These are phyloP conservation scores for Dicrurus megarhynchus DNA, from an alignment of 2,113 vertebrate genomes.

Conservation along the genomic window DNA sequence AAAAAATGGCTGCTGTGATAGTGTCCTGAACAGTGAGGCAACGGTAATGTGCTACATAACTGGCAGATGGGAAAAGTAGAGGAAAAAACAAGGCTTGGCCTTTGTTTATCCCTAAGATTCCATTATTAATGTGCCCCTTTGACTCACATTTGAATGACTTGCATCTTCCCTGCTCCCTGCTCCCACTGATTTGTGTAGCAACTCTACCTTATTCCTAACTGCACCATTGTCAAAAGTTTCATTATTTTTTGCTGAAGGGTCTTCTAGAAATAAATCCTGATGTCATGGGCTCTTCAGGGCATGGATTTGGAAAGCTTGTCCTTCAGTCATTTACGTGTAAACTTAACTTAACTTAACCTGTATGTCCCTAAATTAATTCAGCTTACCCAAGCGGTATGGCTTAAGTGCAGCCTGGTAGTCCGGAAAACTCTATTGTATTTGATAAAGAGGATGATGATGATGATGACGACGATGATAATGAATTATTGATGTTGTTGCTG, in stretches of 20 bases:
- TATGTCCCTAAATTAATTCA: neutral
- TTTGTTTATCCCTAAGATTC: neutral
- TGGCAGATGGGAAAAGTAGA: neutral
- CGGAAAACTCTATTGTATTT: neutral
- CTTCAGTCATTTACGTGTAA: neutral
- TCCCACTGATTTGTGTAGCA: neutral
- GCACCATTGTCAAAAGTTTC: neutral
- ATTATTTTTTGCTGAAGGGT: neutral
- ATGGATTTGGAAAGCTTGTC: neutral
- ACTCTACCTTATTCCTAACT: neutral
- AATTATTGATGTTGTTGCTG: fast-evolving
- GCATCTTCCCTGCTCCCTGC: neutral
- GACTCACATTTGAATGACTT: neutral
- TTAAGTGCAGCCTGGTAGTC: neutral
- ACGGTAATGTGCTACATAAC: neutral
- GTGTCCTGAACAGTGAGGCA: neutral
- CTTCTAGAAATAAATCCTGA: neutral
- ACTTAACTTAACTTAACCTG: neutral
- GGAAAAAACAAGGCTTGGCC: neutral
- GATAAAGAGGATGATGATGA: neutral
- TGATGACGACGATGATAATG: neutral
- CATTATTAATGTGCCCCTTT: neutral
- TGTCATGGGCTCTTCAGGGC: neutral
- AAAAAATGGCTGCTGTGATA: conserved; percentile 9
- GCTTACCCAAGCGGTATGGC: neutral